These are phyloP conservation scores for Bradynema listronoti DNA, from an alignment of 1,140 invertebrate species.

Conservation along the genomic window DNA sequence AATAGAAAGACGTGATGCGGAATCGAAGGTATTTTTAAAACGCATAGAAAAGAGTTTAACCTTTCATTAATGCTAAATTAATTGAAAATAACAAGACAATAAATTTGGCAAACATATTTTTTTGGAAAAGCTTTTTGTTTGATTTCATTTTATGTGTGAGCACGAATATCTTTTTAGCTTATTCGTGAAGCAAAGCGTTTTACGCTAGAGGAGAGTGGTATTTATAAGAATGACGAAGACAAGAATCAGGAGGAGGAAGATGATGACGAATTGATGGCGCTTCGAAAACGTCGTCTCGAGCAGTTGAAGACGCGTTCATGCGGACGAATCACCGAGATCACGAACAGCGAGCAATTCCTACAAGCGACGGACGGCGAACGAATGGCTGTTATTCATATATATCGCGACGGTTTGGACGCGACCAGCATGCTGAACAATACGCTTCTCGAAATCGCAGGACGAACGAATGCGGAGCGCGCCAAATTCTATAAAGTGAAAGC, in stretches of 20 bases:
- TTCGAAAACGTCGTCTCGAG: conserved; percentile 28
- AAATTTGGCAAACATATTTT: too few species aligned
- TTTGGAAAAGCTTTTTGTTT: conserved; percentile 3
- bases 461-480: conserved; percentile 5
- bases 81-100: too few species aligned
- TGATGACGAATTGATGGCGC: conserved; percentile 31
- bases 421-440: conserved; percentile 32
- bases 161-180: conserved; percentile 27
- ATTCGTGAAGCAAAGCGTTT: conserved; percentile 38
- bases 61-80: too few species aligned
- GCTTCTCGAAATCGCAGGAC: conserved; percentile 28
- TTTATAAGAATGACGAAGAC: too few species aligned
- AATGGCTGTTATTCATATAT: conserved; percentile 32
- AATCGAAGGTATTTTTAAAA: conserved; percentile 13
- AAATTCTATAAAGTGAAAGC: conserved; percentile 42
- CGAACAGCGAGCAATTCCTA: conserved; percentile 29
- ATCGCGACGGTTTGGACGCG: conserved; percentile 32
- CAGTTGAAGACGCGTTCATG: conserved; percentile 22
- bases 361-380: conserved; percentile 11
- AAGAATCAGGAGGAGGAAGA: conserved; percentile 30
- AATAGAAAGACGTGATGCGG: background rate
- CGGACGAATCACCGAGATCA: conserved; percentile 23
- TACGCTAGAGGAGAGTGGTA: conserved; percentile 15
- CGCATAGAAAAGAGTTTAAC: too few species aligned
- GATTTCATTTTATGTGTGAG: background rate